Evolutionary conservation across 2,113 vertebrate species (phyloP), one percentile per base, ranked within the genome.

Genomic region (Serinus canaria): DNA sequence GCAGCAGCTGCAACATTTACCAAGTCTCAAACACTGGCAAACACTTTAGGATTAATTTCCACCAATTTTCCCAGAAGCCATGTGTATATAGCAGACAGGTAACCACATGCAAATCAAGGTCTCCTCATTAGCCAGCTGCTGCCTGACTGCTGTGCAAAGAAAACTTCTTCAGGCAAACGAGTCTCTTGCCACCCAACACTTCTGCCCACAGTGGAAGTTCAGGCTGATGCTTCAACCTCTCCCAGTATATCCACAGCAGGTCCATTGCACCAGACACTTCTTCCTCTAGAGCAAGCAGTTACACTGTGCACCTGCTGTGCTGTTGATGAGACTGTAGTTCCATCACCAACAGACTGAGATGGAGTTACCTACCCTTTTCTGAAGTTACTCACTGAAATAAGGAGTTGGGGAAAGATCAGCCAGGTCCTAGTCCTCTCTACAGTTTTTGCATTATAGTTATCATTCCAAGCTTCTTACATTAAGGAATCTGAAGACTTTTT

Each of bases 51-150:
- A 64, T 79, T 69, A 73, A 84, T 74, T 74, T 53, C 30, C 62
- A 60, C 22, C 23, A 11, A 2, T 87, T 19, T 70, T 47, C 58
- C 66, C 66, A 87, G 77, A n/a, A 76, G 60, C 27, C 35, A 50
- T 2, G 1, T 15, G 17, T 17, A 66, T 19, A n/a, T 0, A 81
- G 69, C 7, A 77, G 87, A 73, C 17, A 46, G 0, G 2, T 31
- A 75, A 52, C 12, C 1, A 5, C 11, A 33, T 74, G 47, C 43
- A 81, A 66, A 69, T 59, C 33, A 70, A 44, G 21, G 52, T 52
- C 53, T 89, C 56, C 46, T 30, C 5, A 0, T 50, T 10, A 66
- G 55, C 50, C 80, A 59, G 31, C 30, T 58, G 46, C 37, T 33
- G 24, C 28, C 69, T 37, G 35, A 53, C 27, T 60, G 24, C 60